Evolutionary conservation across 2,797 vertebrate species (phyloP).

Genomic region (Channa striata): DNA sequence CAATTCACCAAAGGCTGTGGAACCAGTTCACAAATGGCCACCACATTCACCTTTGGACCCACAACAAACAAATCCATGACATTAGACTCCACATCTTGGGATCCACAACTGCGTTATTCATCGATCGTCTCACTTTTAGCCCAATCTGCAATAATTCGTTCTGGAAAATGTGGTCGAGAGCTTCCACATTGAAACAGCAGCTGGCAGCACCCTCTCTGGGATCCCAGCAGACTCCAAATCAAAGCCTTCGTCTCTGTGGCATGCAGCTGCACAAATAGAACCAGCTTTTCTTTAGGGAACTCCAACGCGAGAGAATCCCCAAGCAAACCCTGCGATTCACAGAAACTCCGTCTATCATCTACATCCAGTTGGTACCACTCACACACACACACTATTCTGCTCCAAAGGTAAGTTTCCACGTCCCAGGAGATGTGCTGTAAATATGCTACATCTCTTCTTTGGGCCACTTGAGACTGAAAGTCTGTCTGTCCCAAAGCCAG

Average conservation of each 20-base stretch:
- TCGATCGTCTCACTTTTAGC: conserved; percentile 23
- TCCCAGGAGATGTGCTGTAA: conserved; percentile 1
- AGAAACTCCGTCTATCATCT: neutral
- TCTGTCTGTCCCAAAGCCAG: conserved; percentile 6
- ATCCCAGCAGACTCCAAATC: conserved; percentile 15
- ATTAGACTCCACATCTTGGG: neutral
- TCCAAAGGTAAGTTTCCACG: conserved; percentile 7
- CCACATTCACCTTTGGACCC: too few species aligned
- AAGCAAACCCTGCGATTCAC: neutral
- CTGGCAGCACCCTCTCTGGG: neutral
- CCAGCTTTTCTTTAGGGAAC: conserved; percentile 11
- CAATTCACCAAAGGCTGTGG: neutral
- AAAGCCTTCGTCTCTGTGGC: conserved; percentile 13
- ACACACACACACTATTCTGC: neutral
- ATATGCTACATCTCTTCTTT: neutral
- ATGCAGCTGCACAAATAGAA: conserved; percentile 7
- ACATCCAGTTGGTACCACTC: neutral
- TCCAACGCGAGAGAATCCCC: conserved; percentile 4
- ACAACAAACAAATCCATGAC: neutral
- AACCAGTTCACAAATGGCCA: too few species aligned
- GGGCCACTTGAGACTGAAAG: conserved; percentile 1
- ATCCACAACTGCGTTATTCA: neutral
- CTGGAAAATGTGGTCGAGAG: conserved; percentile 24
- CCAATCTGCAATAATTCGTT: conserved; percentile 62
- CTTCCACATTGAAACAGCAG: neutral